phyloP scores from a whole-genome alignment of 1,140 invertebrate genomes.

The Caenorhabditis tropicalis region DNA sequence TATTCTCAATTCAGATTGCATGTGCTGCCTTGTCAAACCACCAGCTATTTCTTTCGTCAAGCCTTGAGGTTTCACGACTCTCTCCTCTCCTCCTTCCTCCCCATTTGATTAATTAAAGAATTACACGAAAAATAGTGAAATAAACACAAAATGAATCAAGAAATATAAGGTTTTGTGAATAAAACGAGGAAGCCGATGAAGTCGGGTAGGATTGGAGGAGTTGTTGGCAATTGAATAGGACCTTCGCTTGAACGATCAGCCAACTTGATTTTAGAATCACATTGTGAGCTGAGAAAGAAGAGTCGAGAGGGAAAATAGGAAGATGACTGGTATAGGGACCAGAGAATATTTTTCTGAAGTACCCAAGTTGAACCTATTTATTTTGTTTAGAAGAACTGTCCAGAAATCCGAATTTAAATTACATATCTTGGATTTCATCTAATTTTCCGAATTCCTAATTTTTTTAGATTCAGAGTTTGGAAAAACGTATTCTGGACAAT shows the following conservation, averaged over 20 bases:
- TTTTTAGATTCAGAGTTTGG: too few relatives aligned
- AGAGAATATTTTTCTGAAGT: not conserved
- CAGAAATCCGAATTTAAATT: too few relatives aligned
- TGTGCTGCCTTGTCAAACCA: conserved; percentile 4
- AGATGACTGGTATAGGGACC: not conserved
- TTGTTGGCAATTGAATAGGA: not conserved
- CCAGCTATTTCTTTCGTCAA: not conserved
- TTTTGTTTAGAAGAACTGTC: not conserved
- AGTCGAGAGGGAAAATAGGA: not conserved
- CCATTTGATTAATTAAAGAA: conserved; percentile 39
- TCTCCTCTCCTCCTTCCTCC: too few relatives aligned
- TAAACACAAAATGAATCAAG: conserved; percentile 35
- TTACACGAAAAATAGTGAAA: conserved; percentile 41
- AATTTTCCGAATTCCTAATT: too few relatives aligned
- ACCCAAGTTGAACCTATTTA: too few relatives aligned
- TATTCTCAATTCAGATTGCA: conserved; percentile 22
- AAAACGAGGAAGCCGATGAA: not conserved
- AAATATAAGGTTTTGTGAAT: not conserved
- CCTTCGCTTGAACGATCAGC: conserved; percentile 29
- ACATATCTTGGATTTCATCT: too few relatives aligned
- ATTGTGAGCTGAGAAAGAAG: not conserved
- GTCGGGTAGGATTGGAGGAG: not conserved
- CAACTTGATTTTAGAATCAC: conserved; percentile 31
- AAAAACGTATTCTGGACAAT: too few relatives aligned
- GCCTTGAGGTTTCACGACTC: conserved; percentile 19